Evolutionary conservation across 2,113 vertebrate genomes (phyloP).

Genomic region (Otocyon megalotis): DNA sequence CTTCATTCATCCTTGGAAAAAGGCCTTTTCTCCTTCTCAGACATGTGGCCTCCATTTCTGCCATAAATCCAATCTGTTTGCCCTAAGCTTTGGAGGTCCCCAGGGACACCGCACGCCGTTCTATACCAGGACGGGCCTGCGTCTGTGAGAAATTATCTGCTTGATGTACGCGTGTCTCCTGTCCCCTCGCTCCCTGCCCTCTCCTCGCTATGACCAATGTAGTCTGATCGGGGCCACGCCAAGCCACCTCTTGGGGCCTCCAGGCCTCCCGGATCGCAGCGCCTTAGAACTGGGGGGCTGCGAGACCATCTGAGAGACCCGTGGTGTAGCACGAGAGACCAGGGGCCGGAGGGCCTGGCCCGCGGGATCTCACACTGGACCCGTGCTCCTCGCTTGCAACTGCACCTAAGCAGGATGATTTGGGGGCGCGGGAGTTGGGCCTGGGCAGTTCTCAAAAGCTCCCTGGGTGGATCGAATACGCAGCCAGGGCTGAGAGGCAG

Average conservation of each 20-base stretch:
- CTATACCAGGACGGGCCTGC: background rate
- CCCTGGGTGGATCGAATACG: background rate
- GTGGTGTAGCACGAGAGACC: background rate
- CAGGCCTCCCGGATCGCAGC: background rate
- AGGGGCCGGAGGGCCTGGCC: background rate
- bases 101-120: background rate
- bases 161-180: background rate
- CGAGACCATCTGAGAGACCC: background rate
- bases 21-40: background rate
- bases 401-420: no score
- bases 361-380: background rate
- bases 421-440: no score
- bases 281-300: background rate
- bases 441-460: background rate
- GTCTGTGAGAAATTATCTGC: background rate
- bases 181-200: fast-evolving
- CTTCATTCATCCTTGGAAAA: constrained; percentile 15
- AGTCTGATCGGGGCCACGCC: background rate
- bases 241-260: background rate
- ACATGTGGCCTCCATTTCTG: background rate
- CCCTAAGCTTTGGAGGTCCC: background rate
- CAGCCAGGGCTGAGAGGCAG: background rate
- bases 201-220: background rate
- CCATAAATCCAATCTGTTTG: constrained; percentile 14
- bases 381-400: background rate